Conservation (phyloP, 1,140 invertebrate genomes). For the Bombus superbus region DNA sequence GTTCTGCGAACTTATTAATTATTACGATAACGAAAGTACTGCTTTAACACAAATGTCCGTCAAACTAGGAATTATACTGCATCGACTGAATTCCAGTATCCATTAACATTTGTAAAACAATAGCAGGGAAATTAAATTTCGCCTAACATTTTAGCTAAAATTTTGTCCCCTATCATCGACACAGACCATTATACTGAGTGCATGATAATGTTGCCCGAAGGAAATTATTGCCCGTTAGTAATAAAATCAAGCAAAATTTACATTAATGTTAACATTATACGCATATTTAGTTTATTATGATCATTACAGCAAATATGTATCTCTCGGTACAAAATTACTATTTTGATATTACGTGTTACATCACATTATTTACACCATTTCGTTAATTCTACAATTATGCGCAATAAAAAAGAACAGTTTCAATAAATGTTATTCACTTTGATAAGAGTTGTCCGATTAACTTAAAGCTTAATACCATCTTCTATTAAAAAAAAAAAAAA, state of each 20-base stretch:
- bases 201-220: background rate
- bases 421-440: no score
- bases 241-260: background rate
- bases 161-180: background rate
- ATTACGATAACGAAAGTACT: background rate
- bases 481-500: background rate
- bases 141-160: background rate
- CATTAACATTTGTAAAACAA: conserved; percentile 3
- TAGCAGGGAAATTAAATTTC: background rate
- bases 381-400: background rate
- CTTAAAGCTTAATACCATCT: background rate
- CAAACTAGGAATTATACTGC: background rate
- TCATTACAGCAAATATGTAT: background rate
- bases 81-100: background rate
- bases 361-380: background rate
- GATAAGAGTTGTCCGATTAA: no score
- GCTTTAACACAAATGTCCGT: background rate
- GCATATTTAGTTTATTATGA: background rate
- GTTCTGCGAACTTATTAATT: background rate
- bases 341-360: background rate
- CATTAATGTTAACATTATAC: background rate
- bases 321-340: background rate
- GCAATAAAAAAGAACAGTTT: no score
- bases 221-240: background rate
- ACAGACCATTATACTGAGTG: background rate